Evolutionary conservation across 2,797 vertebrate genomes (phyloP), one percentile per base, ranked within the genome.

Genomic region (Melanogrammus aeglefinus): DNA sequence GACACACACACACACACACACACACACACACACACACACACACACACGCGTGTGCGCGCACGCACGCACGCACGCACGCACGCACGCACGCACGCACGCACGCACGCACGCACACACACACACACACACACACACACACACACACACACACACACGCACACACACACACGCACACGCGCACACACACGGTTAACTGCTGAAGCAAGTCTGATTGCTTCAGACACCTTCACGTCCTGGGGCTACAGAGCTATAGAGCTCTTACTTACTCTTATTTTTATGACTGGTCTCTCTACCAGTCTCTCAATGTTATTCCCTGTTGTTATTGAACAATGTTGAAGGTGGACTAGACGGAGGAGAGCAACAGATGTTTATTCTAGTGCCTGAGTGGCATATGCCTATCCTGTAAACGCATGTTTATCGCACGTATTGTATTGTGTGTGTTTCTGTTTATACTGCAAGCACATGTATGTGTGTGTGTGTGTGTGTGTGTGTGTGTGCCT

Each of bases 141-240:
- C 10, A 33, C 70, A 27, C 10, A 44, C 36, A 71, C 24, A 18
- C 36, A 76, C 21, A 39, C 63, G 29, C 70, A 76, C 72, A 79
- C 9, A 70, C 33, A 47, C 41, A 83, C 35, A 73, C 69, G 33
- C 78, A 71, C 35, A 16, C 35, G 70, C 21, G 39, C 75, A 36
- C 74, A 76, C 72, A 82, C 14, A 51, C 33, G 66, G 47, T 66
- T 75, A 76, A 51, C 77, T 75, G 63, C 51, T 79, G 80, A 75
- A 75, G 76, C 69, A 71, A 82, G 76, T 77, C 33, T 86, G 75
- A 84, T 78, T 77, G 47, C 73, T 76, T 73, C 77, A 24, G 47
- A 78, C 81, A 80, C 66, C 69, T 79, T 75, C 47, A 75, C 81
- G 71, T 80, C 44, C 13, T 44, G 31, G 70, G 76, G 47, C 24